Conservation (phyloP, 2,113 vertebrate genomes). For the Pipa parva region DNA sequence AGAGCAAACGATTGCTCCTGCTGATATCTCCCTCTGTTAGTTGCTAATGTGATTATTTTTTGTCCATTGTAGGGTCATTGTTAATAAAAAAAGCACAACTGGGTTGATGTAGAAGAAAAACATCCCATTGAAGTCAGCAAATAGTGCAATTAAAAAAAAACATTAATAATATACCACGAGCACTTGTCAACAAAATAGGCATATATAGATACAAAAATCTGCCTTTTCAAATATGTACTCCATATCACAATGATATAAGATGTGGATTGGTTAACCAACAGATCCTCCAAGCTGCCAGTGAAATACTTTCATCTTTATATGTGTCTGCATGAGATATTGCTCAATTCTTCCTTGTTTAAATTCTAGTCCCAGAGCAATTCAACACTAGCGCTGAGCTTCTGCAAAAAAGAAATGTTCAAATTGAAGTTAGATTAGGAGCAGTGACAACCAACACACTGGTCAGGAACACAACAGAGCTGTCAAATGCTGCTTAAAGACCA, state of each 20-base stretch:
- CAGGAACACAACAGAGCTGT: conserved; percentile 12
- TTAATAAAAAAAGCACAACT: too few relatives aligned
- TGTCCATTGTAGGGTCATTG: too few relatives aligned
- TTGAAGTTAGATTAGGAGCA: conserved; percentile 20
- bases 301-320: conserved; percentile 8
- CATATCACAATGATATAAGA: not conserved
- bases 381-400: not conserved
- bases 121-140: too few relatives aligned
- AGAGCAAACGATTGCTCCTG: too few relatives aligned
- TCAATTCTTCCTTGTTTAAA: conserved; percentile 16
- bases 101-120: too few relatives aligned
- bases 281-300: not conserved
- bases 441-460: conserved; percentile 13
- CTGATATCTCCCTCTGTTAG: too few relatives aligned
- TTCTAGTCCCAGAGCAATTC: not conserved
- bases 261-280: not conserved
- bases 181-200: too few relatives aligned
- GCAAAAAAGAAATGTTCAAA: conserved; percentile 3
- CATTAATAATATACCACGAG: too few relatives aligned
- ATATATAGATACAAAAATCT: too few relatives aligned
- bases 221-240: too few relatives aligned
- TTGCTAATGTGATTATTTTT: too few relatives aligned
- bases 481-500: conserved; percentile 9
- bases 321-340: conserved; percentile 9
- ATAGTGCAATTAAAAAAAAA: too few relatives aligned